phyloP scores from a whole-genome alignment of 2,888 invertebrate genomes.

The Cephus pygmeus region DNA sequence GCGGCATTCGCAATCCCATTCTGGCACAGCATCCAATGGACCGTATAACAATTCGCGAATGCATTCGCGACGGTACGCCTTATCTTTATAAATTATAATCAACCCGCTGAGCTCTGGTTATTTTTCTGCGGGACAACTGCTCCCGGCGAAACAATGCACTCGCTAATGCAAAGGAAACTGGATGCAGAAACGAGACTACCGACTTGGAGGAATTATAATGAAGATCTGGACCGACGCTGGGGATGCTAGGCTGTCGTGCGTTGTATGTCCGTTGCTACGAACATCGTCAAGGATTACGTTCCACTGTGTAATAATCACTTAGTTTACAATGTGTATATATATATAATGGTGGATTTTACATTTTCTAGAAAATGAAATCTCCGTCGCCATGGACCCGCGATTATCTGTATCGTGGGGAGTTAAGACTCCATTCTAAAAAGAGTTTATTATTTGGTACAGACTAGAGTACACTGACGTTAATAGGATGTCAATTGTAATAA shows the following conservation, averaged over 20 bases:
- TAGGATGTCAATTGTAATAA: not conserved
- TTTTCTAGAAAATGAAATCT: not conserved
- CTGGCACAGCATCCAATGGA: not conserved
- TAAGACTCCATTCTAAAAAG: not conserved
- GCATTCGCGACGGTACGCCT: not conserved
- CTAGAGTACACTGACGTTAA: not conserved
- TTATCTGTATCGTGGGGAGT: not conserved
- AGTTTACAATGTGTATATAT: not conserved
- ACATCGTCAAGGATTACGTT: not conserved
- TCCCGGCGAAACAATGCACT: not conserved
- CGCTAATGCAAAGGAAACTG: not conserved
- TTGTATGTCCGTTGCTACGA: constrained; percentile 2
- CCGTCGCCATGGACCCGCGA: not conserved
- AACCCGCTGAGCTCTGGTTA: not conserved
- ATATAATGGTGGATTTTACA: not conserved
- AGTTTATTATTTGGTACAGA: not conserved
- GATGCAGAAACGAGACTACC: not conserved
- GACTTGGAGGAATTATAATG: constrained; percentile 26
- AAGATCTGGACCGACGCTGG: constrained; percentile 15
- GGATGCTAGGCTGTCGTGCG: not conserved
- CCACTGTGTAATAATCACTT: constrained; percentile 32
- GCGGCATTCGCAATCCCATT: not conserved
- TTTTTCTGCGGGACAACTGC: not conserved
- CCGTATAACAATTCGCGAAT: not conserved
- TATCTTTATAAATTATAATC: constrained; percentile 6